Evolutionary conservation across 2,113 vertebrate genomes (phyloP), one percentile per base, ranked within the genome.

Genomic region (Chaetorhynchus papuensis): DNA sequence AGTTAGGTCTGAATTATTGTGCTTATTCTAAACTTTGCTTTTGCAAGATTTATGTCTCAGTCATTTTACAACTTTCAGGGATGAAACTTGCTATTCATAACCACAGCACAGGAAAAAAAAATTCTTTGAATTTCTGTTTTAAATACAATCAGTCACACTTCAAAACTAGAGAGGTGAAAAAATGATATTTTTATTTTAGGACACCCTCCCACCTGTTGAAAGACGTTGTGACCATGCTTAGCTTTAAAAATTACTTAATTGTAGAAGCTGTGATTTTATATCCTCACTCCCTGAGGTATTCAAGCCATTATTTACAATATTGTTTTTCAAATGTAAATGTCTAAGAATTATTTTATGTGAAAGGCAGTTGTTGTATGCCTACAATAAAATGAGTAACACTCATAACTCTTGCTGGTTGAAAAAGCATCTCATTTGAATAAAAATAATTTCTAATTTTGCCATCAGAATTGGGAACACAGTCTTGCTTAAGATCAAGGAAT

Each of bases 1-100:
- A 90, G 57, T 93, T 91, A 87, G 52, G 57, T 83, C 37, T 93
- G 85, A 97, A 71, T 91, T 94, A 94, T 37, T 82, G 31, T 66
- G 74, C 61, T 97, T 96, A 74, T 50, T 92, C 60, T 87, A 96
- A 89, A 64, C 20, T 82, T 37, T 47, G 35, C 9, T 89, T 95
- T 88, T 65, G 30, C 9, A 82, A 81, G 44, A 95, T 96, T 91
- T 96, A 94, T 75, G 44, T 41, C 28, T 84, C 4, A 0, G 27
- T 64, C 9, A 49, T 64, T 94, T 96, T 91, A 93, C 64, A 59
- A 14, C 64, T 87, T 60, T 90, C 47, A 77, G 33, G 70, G 49
- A 68, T 76, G 71, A 85, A 95, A 89, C 23, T 92, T 81, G 16
- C 41, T 88, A 33, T 92, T 97, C 80, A 85, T 42, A 63, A 70